Conservation (phyloP, 2,797 vertebrate genomes). For the Sebastes umbrosus region DNA sequence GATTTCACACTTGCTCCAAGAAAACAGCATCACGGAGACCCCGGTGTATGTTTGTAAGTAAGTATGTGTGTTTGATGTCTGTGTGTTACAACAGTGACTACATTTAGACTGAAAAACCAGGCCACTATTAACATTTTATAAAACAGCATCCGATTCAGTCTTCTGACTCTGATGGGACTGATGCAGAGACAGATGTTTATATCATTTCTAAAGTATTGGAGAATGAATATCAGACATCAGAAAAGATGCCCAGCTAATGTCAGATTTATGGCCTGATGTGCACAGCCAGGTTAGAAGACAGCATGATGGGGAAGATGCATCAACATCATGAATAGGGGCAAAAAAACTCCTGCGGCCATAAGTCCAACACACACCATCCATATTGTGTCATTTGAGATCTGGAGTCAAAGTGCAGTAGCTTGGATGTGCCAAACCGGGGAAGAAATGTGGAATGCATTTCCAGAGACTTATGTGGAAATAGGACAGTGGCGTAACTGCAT, state of each 20-base stretch:
- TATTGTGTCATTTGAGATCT: neutral
- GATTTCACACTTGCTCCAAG: slow-evolving; percentile 32
- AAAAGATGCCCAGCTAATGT: neutral
- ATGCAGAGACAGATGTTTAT: neutral
- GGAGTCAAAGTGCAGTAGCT: neutral
- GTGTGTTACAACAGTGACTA: neutral
- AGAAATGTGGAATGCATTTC: neutral
- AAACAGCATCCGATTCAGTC: neutral
- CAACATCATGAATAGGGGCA: neutral
- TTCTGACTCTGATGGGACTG: neutral
- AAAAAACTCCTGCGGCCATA: too few relatives aligned
- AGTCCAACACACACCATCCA: neutral
- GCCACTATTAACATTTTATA: neutral
- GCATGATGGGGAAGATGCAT: neutral
- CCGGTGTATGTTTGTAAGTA: neutral
- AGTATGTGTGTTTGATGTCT: neutral
- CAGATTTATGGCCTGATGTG: neutral
- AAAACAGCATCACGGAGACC: slow-evolving; percentile 23
- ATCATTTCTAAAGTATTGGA: neutral
- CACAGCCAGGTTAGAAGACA: neutral
- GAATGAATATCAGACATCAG: neutral
- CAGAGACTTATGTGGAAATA: neutral
- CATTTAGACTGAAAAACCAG: neutral
- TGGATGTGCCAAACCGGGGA: neutral
- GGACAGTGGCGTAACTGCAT: neutral